These are phyloP conservation scores for Hippocampus comes DNA, from an alignment of 2,113 vertebrate genomes.

Conservation along the genomic window DNA sequence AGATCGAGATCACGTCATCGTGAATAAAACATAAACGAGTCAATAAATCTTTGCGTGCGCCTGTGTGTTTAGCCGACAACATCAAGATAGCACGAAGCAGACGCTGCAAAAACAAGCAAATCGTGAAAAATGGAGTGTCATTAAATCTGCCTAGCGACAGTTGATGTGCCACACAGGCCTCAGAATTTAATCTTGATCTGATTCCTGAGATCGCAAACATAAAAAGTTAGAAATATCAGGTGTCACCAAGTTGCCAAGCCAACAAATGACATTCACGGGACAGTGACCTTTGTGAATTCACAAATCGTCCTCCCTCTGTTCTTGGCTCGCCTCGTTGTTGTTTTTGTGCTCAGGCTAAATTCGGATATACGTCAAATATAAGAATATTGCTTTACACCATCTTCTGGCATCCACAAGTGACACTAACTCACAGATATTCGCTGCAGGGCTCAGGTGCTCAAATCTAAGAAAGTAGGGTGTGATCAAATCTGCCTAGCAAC, in stretches of 20 bases:
- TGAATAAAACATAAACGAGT: constrained; percentile 18
- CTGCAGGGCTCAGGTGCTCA: no score
- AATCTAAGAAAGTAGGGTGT: no score
- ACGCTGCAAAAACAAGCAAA: neutral
- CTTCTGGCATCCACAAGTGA: no score
- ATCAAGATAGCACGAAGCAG: neutral
- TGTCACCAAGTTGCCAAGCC: neutral
- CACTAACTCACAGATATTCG: no score
- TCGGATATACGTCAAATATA: no score
- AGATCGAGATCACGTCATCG: neutral
- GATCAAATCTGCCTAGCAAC: neutral
- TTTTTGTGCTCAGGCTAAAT: no score
- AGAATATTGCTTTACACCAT: no score
- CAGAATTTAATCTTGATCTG: neutral
- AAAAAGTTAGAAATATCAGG: neutral
- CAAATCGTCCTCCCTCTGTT: neutral
- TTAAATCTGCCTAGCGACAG: neutral
- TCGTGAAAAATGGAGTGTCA: neutral
- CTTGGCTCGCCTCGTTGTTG: neutral
- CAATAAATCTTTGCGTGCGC: constrained; percentile 12
- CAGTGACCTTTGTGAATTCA: neutral
- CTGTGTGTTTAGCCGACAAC: constrained; percentile 17
- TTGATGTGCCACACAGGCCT: neutral
- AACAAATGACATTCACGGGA: neutral
- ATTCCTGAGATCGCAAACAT: neutral